Conservation (phyloP, 2,113 vertebrate species). For the Spermophilus dauricus region DNA sequence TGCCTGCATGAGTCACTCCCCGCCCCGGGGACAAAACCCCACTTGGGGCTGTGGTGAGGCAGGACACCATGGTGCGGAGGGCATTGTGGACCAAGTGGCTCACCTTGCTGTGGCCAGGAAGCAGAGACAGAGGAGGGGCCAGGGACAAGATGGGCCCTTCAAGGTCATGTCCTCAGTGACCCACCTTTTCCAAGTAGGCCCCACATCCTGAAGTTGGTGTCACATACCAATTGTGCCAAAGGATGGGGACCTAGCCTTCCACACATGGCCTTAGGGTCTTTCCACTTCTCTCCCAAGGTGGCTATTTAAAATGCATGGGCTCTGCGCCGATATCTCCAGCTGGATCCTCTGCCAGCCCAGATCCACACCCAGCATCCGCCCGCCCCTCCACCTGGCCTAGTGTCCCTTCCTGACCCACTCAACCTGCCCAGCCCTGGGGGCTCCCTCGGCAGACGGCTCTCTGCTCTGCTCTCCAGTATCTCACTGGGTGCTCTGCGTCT, state of each 20-base stretch:
- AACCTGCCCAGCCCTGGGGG: too few relatives aligned
- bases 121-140: too few relatives aligned
- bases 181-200: not conserved
- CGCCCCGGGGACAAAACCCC: too few relatives aligned
- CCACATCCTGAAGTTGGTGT: too few relatives aligned
- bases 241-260: too few relatives aligned
- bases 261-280: not conserved
- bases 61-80: not conserved
- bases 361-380: accelerated
- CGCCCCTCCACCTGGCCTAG: accelerated
- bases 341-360: accelerated
- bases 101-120: too few relatives aligned
- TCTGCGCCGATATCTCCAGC: accelerated
- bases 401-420: not conserved
- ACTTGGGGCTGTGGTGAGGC: too few relatives aligned
- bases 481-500: not conserved
- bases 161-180: too few relatives aligned
- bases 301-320: accelerated
- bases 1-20: not conserved
- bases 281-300: accelerated
- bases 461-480: not conserved
- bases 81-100: not conserved
- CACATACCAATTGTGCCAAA: not conserved
- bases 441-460: not conserved
- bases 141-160: too few relatives aligned